These are phyloP conservation scores for Lepisosteus osseus DNA, from an alignment of 2,113 vertebrate genomes.

Conservation along the genomic window DNA sequence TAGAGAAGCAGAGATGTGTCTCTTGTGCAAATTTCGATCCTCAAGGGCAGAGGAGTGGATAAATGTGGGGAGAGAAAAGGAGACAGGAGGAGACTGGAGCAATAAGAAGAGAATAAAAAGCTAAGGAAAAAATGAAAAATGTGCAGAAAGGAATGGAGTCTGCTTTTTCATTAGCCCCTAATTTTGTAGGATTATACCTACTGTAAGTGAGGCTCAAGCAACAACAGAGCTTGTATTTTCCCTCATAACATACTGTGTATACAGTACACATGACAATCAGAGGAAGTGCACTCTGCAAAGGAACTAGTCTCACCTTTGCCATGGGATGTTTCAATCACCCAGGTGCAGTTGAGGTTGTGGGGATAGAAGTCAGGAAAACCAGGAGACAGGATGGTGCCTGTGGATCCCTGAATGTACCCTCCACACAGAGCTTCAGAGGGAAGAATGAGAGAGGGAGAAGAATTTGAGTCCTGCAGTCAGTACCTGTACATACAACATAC, in stretches of 20 bases:
- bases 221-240: neutral
- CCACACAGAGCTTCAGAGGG: conserved; percentile 82
- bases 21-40: no score
- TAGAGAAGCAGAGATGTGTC: no score
- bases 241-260: neutral
- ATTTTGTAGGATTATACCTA: no score
- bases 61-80: no score
- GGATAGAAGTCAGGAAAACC: conserved; percentile 98
- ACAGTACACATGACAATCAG: no score
- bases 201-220: neutral
- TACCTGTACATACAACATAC: no score
- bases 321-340: conserved; percentile 93
- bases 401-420: conserved; percentile 88
- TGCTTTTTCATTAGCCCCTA: no score
- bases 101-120: neutral
- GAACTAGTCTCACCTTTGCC: conserved; percentile 81
- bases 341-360: conserved; percentile 97
- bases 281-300: conserved; percentile 30
- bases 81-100: neutral
- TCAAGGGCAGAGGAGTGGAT: no score
- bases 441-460: conserved; percentile 2
- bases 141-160: no score
- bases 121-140: no score
- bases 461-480: no score
- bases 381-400: conserved; percentile 91